Evolutionary conservation across 1,140 invertebrate genomes (phyloP).

Genomic region (Nasonia longicornis): DNA sequence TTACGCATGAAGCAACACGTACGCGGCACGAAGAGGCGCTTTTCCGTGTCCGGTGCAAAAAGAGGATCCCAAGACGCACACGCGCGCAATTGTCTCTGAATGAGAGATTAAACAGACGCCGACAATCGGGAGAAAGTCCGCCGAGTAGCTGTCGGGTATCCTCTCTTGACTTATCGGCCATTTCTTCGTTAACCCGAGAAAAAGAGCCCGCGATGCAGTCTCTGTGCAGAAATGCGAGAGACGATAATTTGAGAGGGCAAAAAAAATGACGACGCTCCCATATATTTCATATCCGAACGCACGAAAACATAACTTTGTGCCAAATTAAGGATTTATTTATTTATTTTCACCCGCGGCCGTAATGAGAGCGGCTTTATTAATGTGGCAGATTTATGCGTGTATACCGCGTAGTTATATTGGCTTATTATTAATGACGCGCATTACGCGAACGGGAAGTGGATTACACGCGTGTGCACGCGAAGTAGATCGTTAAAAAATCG

Average conservation of each 20-base stretch:
- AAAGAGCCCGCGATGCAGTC: not conserved
- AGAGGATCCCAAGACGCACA: constrained; percentile 31
- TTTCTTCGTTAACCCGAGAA: constrained; percentile 8
- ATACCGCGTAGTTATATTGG: not conserved
- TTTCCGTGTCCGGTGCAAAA: constrained; percentile 37
- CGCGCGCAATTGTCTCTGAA: constrained; percentile 17
- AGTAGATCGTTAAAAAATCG: not conserved
- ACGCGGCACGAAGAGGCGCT: not conserved
- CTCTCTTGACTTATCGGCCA: constrained; percentile 32
- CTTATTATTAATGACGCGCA: not conserved
- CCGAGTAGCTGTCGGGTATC: constrained; percentile 35
- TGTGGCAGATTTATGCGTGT: not conserved
- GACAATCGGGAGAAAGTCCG: constrained; percentile 61
- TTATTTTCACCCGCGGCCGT: not conserved
- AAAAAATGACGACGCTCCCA: not conserved
- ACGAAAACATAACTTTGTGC: no score
- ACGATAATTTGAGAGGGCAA: not conserved
- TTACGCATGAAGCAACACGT: not conserved
- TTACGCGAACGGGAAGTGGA: not conserved
- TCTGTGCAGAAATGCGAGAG: not conserved
- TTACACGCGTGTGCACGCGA: not conserved
- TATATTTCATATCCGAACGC: no score
- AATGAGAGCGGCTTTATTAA: not conserved
- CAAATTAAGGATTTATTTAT: not conserved
- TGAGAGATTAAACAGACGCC: constrained; percentile 29